Evolutionary conservation across 2,888 invertebrate genomes (phyloP).

Genomic region (Pristionchus arcanus): DNA sequence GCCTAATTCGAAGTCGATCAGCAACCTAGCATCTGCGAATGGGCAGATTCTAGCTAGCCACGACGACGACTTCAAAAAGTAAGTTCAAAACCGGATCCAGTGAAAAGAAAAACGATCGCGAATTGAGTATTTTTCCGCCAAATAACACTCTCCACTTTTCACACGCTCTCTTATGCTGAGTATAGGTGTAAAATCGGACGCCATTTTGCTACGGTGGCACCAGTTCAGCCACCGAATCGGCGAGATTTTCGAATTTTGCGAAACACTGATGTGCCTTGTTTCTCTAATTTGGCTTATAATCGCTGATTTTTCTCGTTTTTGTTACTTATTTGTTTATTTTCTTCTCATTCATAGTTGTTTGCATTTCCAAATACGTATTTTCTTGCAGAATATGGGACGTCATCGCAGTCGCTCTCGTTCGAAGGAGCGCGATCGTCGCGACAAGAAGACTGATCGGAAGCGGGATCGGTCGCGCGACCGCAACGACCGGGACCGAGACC

Average conservation of each 20-base stretch:
- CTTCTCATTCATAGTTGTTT: not conserved
- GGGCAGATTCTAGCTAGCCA: too few relatives aligned
- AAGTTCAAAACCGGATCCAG: not conserved
- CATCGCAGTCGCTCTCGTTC: conserved; percentile 58
- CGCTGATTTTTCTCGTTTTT: not conserved
- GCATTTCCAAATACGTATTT: not conserved
- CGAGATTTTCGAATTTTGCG: conserved; percentile 24
- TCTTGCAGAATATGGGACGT: conserved; percentile 56
- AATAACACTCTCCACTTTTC: not conserved
- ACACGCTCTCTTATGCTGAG: not conserved
- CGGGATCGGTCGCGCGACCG: conserved; percentile 55
- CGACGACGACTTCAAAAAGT: not conserved
- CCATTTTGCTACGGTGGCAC: too few relatives aligned
- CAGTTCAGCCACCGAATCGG: not conserved
- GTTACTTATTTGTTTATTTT: not conserved
- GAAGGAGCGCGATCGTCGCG: conserved; percentile 56
- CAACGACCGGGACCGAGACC: conserved; percentile 47
- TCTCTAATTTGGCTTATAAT: not conserved
- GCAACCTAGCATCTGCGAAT: not conserved
- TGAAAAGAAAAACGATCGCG: not conserved
- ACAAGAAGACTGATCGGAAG: conserved; percentile 53
- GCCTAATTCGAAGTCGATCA: not conserved
- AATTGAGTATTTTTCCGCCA: not conserved
- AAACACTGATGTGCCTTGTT: not conserved
- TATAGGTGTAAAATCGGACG: not conserved